Evolutionary conservation across 1,140 invertebrate genomes (phyloP).

Genomic region (Drosophila asahinai): DNA sequence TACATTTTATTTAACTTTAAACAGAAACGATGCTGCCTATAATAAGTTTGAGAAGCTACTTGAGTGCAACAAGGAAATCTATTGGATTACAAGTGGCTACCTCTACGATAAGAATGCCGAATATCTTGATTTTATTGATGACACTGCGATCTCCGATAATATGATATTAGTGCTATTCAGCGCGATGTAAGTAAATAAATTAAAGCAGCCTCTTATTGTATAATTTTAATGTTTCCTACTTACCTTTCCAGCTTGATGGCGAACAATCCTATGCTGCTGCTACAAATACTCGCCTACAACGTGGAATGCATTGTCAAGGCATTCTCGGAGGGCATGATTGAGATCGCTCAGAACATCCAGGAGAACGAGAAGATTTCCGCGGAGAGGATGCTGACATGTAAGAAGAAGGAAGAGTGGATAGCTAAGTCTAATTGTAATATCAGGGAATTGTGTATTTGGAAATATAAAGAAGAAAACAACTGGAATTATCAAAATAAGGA

Average conservation of each 20-base stretch:
- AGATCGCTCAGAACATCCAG: slow-evolving; percentile 77
- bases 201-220: not conserved
- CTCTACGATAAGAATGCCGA: slow-evolving; percentile 83
- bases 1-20: slow-evolving; percentile 7
- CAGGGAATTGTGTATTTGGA: not conserved
- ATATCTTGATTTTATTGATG: slow-evolving; percentile 84
- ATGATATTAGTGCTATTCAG: slow-evolving; percentile 85
- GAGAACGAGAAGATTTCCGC: slow-evolving; percentile 77
- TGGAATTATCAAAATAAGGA: not conserved
- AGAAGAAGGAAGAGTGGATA: slow-evolving; percentile 17
- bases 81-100: slow-evolving; percentile 82
- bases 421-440: slow-evolving; percentile 11
- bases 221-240: not conserved
- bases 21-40: slow-evolving; percentile 80
- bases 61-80: slow-evolving; percentile 81
- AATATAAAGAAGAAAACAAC: not conserved
- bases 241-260: slow-evolving; percentile 69
- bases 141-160: slow-evolving; percentile 82
- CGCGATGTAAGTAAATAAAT: slow-evolving; percentile 71
- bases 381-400: slow-evolving; percentile 82
- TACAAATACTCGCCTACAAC: slow-evolving; percentile 84
- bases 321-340: slow-evolving; percentile 81
- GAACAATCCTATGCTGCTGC: slow-evolving; percentile 81
- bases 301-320: slow-evolving; percentile 83
- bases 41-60: slow-evolving; percentile 84